Base-by-base conservation (phyloP, 2,888 invertebrate species). In the Cybosia mesomella region DNA sequence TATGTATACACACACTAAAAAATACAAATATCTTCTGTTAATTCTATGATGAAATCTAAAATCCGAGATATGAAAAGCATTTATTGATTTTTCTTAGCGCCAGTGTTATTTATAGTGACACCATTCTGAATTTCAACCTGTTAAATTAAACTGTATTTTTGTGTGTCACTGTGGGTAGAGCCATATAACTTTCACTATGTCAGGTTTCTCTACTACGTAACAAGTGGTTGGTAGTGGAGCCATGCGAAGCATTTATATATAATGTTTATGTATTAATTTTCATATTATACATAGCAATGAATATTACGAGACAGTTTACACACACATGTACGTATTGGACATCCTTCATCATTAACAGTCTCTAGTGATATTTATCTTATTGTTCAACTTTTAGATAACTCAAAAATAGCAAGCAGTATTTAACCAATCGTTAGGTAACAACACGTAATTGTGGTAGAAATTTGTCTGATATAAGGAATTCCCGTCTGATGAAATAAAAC, bases 171-270 rank as follows among this genome's bases (percentile, higher is more conserved):
- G 80, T 84, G 82, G 82, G 83, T 82, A 83, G 83, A 84, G 76
- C 79, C 80, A 86, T 86, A 83, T 86, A 87, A 92, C 92, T 93
- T 92, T 92, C 92, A 92, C 92, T 91, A 72, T 82, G 85, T 85
- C 88, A 85, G 88, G 90, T 92, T 92, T 92, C 91, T 88, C 91
- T 86, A 72, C 87, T 86, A 89, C 91, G 88, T 90, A 91, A 90
- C 87, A 84, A 86, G 85, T 83, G 79, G 84, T 84, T 83, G 84
- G 84, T 83, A 84, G 84, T 83, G 83, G 83, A 82, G 81, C 84
- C 83, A 85, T 83, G 85, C 85, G 86, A 85, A 78, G 71, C 62
- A 10, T 58, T 70, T 74, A 67, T 73, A 74, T 76, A 79, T 74
- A 66, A 70, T 69, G 53, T 66, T 58, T 57, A 67, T 67, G 68